Conservation (phyloP, 1,140 invertebrate species). For the Varroa destructor region DNA sequence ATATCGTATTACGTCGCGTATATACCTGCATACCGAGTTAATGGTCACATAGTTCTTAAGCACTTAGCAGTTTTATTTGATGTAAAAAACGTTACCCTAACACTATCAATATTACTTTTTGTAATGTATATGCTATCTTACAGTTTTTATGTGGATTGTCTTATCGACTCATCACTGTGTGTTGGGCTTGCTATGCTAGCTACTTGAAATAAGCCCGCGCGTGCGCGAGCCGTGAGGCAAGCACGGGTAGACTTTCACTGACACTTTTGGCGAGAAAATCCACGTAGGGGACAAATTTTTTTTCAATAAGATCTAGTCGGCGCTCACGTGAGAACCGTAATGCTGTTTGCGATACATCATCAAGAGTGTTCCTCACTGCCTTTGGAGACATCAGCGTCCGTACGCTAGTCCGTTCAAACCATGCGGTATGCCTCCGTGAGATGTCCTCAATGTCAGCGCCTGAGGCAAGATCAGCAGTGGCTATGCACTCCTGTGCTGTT, state of each 20-base stretch:
- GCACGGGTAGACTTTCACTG: constrained; percentile 3
- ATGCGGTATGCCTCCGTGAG: constrained; percentile 14
- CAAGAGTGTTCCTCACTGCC: not conserved
- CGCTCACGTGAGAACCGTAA: not conserved
- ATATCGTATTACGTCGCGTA: no score
- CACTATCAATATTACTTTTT: no score
- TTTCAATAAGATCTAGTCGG: not conserved
- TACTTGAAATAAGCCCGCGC: not conserved
- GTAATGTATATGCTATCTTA: no score
- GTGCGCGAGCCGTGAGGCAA: constrained; percentile 5
- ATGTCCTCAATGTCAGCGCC: constrained; percentile 16
- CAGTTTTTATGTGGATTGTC: no score
- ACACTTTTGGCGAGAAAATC: constrained; percentile 6
- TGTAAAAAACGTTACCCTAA: no score
- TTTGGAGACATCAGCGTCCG: constrained; percentile 9
- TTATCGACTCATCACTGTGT: no score
- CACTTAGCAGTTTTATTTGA: no score
- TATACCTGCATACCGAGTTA: no score
- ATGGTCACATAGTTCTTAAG: no score
- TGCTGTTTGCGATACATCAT: not conserved
- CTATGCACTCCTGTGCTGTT: constrained; percentile 11
- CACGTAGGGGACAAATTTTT: constrained; percentile 9
- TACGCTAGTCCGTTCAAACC: constrained; percentile 2
- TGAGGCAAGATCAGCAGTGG: constrained; percentile 5
- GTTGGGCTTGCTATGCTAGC: no score